Conservation (phyloP, 2,113 vertebrate genomes). For the Prietella phreatophila region DNA sequence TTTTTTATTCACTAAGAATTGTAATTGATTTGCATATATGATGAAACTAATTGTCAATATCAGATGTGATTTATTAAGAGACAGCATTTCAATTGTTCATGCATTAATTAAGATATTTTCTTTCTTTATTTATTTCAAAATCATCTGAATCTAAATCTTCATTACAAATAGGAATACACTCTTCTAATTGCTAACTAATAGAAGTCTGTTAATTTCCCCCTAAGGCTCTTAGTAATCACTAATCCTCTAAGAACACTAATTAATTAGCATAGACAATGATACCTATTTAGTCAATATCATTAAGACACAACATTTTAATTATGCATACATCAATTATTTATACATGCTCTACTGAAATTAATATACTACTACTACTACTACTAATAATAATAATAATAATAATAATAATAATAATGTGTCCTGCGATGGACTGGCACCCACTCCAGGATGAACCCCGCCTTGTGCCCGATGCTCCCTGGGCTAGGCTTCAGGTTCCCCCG, state of each 20-base stretch:
- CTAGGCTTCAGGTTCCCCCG: too few relatives aligned
- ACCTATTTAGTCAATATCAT: background rate
- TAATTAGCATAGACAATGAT: background rate
- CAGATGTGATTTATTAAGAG: background rate
- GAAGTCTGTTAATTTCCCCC: background rate
- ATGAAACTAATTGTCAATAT: background rate
- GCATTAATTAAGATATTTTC: background rate
- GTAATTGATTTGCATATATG: background rate
- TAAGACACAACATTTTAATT: background rate
- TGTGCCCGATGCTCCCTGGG: too few relatives aligned
- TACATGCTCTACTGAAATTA: background rate
- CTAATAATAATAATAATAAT: too few relatives aligned
- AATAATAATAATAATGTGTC: too few relatives aligned
- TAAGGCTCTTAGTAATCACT: background rate
- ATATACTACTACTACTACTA: background rate
- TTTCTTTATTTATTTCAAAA: background rate
- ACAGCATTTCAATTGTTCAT: background rate
- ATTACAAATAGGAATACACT: background rate
- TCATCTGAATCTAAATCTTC: background rate
- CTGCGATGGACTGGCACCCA: too few relatives aligned
- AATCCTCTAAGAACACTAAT: background rate
- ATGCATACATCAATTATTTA: background rate
- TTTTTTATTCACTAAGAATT: background rate
- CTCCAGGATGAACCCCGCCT: too few relatives aligned
- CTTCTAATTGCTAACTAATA: background rate